Base-by-base conservation (phyloP, 2,113 vertebrate species). In the Promerops cafer region DNA sequence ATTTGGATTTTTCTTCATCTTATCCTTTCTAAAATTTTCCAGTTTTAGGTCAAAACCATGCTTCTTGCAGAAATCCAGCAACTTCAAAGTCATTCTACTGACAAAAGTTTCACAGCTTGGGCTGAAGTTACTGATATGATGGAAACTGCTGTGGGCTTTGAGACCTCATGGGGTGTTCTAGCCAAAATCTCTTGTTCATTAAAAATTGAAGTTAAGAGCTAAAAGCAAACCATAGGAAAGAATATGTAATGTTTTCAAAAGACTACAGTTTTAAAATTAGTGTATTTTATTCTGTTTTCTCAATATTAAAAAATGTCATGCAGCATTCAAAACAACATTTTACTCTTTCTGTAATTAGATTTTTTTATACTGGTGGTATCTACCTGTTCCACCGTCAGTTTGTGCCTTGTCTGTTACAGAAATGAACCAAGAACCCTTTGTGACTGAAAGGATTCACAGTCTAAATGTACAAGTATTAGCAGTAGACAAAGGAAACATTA, bases 41-140 rank as follows among this genome's bases (percentile, higher is more conserved):
- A 54, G 44, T 84, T 89, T 84, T 89, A 82, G 64, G 72, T 93
- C 50, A 75, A 82, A 96, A 44, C 37, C 19, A 17, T 81, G 28
- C 63, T 95, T 91, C 69, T 85, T 16, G 11, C 23, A 94, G 81
- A 82, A 82, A 64, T 87, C 65, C 57, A 79, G 69, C 72, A 77
- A 86, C 56, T 96, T 96, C 76, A 94, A 94, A 95, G 88, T 37
- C 16, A 16, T 86, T 96, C 64, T 89, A 40, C 65, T 72, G 68
- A 49, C 52, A 42, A 21, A 75, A 87, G 80, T 75, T 95, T 93
- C 72, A 33, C 65, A 93, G 85, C 28, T 94, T 83, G 76, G 49
- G 28, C 49, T 93, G 83, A 70, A 88, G 56, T 74, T 86, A 65
- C 64, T 77, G 82, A 44, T 88, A 39, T 0, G 4, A 81, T 84